Conservation (phyloP, 2,113 vertebrate species). For the Okapia johnstoni region DNA sequence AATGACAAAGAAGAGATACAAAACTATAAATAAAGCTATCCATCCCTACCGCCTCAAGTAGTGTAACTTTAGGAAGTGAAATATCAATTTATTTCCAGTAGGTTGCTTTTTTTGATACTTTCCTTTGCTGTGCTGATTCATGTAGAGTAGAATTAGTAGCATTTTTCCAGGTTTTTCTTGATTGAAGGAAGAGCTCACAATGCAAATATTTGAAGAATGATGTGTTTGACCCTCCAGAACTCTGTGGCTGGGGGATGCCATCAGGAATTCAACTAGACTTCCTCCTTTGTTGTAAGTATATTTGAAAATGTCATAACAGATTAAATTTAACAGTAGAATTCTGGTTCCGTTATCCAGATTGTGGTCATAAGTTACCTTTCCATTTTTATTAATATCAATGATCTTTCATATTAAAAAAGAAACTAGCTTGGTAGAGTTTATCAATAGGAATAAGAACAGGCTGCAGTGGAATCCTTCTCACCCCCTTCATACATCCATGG, state of each 20-base stretch:
- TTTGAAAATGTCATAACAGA: constrained; percentile 40
- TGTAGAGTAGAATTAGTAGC: background rate
- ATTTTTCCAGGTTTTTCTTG: background rate
- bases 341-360: constrained; percentile 15
- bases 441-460: background rate
- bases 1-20: background rate
- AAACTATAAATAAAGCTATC: background rate
- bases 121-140: background rate
- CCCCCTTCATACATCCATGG: rapidly evolving
- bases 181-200: background rate
- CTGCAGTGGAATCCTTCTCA: background rate
- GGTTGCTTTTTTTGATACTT: background rate
- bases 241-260: background rate
- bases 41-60: background rate
- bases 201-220: constrained; percentile 13
- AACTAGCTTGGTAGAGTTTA: background rate
- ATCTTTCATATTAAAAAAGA: background rate
- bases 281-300: background rate
- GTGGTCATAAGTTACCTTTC: background rate
- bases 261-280: constrained; percentile 8
- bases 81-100: background rate
- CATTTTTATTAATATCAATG: constrained; percentile 29
- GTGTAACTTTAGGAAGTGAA: background rate
- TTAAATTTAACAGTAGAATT: constrained; percentile 37
- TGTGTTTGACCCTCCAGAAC: background rate